phyloP scores from a whole-genome alignment of 2,113 vertebrate species.

The Dipodomys spectabilis region DNA sequence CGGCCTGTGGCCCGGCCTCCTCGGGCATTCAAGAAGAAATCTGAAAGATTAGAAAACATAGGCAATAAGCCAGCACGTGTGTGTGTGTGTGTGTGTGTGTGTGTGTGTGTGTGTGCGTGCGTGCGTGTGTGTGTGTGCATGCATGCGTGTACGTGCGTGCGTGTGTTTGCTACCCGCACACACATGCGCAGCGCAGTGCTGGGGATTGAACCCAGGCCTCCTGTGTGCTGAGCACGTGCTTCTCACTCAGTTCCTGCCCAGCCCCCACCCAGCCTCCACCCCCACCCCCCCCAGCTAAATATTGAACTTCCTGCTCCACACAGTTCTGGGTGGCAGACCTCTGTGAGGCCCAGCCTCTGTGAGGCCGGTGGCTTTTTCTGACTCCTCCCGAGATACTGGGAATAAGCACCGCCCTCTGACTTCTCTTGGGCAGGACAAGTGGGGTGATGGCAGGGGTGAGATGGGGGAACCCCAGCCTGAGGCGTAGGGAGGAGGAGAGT shows the following conservation, averaged over 20 bases:
- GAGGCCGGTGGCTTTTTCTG: not conserved
- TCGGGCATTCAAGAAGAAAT: too few species aligned
- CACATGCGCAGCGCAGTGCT: not conserved
- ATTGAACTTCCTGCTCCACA: not conserved
- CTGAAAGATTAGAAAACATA: too few species aligned
- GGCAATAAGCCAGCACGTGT: not conserved
- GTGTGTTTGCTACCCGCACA: too few species aligned
- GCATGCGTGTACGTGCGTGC: too few species aligned
- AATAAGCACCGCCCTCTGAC: not conserved
- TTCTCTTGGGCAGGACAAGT: slow-evolving; percentile 20
- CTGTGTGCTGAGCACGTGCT: not conserved
- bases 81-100: too few species aligned
- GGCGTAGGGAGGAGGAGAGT: too few species aligned
- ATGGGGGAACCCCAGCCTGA: too few species aligned
- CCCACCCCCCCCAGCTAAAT: not conserved
- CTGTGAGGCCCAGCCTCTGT: not conserved
- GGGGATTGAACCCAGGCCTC: not conserved
- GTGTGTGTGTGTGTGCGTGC: too few species aligned
- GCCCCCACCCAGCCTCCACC: not conserved
- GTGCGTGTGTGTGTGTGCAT: too few species aligned
- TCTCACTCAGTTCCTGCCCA: not conserved
- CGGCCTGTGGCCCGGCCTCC: too few species aligned
- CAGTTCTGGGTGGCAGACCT: not conserved
- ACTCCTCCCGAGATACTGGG: not conserved
- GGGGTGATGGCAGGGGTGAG: too few species aligned